Conservation (phyloP, 53 echinoderm and acorn worm genomes). For the Hippasteria phrygiana region DNA sequence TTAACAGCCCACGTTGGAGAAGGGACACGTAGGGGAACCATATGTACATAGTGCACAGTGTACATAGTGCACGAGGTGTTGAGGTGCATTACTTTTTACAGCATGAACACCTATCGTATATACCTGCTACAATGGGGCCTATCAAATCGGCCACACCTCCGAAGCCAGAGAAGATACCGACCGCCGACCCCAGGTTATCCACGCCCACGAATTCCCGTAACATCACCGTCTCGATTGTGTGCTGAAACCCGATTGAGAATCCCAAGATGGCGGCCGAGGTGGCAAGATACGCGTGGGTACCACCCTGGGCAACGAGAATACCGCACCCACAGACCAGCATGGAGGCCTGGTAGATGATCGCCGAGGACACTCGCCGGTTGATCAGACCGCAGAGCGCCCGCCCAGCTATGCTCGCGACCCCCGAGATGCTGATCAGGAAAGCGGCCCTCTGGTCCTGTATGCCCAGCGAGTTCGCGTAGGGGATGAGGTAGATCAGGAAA, state of each 20-base stretch:
- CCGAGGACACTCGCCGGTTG: not conserved
- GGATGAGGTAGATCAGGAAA: not conserved
- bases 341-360: not conserved
- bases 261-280: slow-evolving; percentile 8
- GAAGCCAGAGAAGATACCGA: slow-evolving; percentile 4
- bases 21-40: too few relatives aligned
- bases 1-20: too few relatives aligned
- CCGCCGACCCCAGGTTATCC: slow-evolving; percentile 6
- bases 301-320: not conserved
- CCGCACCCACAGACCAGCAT: not conserved
- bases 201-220: slow-evolving; percentile 13
- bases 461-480: not conserved
- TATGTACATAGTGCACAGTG: too few relatives aligned
- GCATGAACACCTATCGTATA: too few relatives aligned
- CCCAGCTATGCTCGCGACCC: not conserved
- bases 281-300: not conserved
- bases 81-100: not conserved
- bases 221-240: not conserved
- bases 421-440: slow-evolving; percentile 10
- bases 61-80: not conserved
- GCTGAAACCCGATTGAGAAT: not conserved
- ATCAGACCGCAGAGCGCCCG: not conserved
- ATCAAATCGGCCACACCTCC: not conserved
- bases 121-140: slow-evolving; percentile 19
- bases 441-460: slow-evolving; percentile 7